Conservation (phyloP, 2,797 vertebrate genomes). For the Crocidura indochinensis region DNA sequence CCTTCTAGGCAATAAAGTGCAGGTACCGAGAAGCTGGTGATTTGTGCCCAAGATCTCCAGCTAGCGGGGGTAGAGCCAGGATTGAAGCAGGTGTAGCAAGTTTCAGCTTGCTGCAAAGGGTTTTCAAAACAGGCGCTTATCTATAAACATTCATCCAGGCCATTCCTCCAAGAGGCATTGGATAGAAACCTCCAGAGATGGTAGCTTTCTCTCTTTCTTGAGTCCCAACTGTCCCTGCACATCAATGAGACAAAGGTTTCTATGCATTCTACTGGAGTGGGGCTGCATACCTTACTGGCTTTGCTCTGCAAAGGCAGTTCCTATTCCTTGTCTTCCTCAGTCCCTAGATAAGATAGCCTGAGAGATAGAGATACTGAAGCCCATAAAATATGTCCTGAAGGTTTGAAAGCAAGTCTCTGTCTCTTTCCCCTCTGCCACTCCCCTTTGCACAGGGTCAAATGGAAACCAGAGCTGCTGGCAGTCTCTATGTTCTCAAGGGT, state of each 20-base stretch:
- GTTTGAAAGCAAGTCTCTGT: slow-evolving; percentile 3
- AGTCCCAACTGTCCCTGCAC: background rate
- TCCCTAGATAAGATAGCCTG: background rate
- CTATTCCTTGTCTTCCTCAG: background rate
- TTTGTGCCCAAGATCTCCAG: background rate
- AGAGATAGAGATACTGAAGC: slow-evolving; percentile 14
- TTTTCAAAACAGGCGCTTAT: too few relatives aligned
- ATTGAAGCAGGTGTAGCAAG: background rate
- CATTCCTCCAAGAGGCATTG: background rate
- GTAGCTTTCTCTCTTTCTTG: background rate
- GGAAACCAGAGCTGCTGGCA: background rate
- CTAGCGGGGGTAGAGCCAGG: background rate
- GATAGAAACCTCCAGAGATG: background rate
- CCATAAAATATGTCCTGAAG: background rate
- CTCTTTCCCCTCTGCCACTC: background rate
- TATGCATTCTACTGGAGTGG: background rate
- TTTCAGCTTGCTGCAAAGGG: background rate
- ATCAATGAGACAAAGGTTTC: background rate
- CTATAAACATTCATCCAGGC: background rate
- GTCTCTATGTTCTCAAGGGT: background rate
- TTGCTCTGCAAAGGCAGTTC: background rate
- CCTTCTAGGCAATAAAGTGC: background rate
- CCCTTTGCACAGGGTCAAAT: background rate
- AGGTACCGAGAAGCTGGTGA: background rate
- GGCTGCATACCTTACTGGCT: background rate